These are phyloP conservation scores for Aleiodes leptofemur DNA, from an alignment of 2,888 invertebrate genomes.

Conservation along the genomic window DNA sequence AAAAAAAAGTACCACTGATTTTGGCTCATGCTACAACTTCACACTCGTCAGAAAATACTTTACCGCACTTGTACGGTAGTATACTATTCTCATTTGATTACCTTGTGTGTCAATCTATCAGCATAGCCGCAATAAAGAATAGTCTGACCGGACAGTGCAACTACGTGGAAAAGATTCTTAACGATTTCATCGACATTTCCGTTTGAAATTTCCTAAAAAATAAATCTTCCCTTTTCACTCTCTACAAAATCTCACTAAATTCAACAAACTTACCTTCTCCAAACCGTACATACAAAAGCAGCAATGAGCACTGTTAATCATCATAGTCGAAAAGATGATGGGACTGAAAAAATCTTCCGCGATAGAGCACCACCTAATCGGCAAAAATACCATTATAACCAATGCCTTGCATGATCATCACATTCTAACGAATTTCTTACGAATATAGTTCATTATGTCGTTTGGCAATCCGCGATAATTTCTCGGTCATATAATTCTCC, in stretches of 20 bases:
- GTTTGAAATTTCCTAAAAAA: slow-evolving; percentile 41
- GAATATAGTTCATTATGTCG: not conserved
- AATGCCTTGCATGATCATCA: not conserved
- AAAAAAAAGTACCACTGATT: too few species aligned
- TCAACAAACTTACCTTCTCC: slow-evolving; percentile 8
- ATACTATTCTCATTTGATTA: slow-evolving; percentile 32
- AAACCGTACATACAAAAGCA: slow-evolving; percentile 32
- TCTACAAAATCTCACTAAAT: not conserved
- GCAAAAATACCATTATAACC: not conserved
- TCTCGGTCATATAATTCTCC: not conserved
- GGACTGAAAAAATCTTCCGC: slow-evolving; percentile 30
- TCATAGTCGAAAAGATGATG: slow-evolving; percentile 30
- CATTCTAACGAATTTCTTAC: slow-evolving; percentile 6
- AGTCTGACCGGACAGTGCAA: slow-evolving; percentile 51
- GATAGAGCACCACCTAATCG: not conserved
- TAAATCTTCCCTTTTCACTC: too few species aligned
- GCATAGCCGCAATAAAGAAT: slow-evolving; percentile 56
- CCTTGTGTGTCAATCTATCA: slow-evolving; percentile 52
- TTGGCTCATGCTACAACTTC: too few species aligned
- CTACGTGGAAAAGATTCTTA: slow-evolving; percentile 52
- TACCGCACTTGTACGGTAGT: too few species aligned
- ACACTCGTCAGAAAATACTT: too few species aligned
- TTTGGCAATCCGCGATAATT: slow-evolving; percentile 2
- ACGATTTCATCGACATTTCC: slow-evolving; percentile 43
- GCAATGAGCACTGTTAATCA: slow-evolving; percentile 26